Percentiles rank a stretch among this genome's conserved stretches.
Evolutionary conservation across 2,113 vertebrate species (phyloP).

Genomic region (Pituophis catenifer): DNA sequence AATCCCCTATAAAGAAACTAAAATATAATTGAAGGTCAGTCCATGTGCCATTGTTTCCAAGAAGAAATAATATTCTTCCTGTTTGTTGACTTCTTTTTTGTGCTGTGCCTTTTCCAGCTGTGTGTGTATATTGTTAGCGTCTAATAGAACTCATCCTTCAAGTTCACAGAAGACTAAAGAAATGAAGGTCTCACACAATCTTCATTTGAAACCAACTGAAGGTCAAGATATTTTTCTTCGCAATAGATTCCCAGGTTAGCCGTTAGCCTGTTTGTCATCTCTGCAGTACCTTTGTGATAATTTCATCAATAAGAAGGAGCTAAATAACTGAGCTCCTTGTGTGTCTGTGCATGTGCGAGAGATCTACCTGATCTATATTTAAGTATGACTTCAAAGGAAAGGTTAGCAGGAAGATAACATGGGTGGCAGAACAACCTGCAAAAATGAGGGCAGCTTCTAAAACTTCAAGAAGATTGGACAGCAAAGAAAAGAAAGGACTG

Average conservation of each 20-base stretch:
- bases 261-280: conserved; percentile 58
- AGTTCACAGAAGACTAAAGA: conserved; percentile 43
- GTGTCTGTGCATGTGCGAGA: conserved; percentile 10
- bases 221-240: conserved; percentile 55
- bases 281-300: conserved; percentile 59
- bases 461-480: neutral
- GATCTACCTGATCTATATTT: conserved; percentile 65
- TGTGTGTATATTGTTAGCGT: conserved; percentile 3
- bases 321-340: conserved; percentile 60
- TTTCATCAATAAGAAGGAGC: conserved; percentile 63
- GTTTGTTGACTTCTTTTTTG: neutral
- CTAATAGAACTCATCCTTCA: conserved; percentile 60
- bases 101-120: neutral
- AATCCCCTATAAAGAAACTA: neutral
- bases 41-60: conserved; percentile 2
- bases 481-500: neutral
- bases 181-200: conserved; percentile 50
- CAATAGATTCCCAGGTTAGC: conserved; percentile 51
- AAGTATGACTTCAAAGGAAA: conserved; percentile 45
- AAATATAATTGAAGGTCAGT: neutral
- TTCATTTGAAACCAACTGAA: conserved; percentile 53
- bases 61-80: neutral
- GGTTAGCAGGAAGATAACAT: conserved; percentile 28
- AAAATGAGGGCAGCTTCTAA: neutral
- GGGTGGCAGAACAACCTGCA: neutral